Evolutionary conservation across 2,113 vertebrate genomes (phyloP).

Genomic region (Tauraco erythrolophus): DNA sequence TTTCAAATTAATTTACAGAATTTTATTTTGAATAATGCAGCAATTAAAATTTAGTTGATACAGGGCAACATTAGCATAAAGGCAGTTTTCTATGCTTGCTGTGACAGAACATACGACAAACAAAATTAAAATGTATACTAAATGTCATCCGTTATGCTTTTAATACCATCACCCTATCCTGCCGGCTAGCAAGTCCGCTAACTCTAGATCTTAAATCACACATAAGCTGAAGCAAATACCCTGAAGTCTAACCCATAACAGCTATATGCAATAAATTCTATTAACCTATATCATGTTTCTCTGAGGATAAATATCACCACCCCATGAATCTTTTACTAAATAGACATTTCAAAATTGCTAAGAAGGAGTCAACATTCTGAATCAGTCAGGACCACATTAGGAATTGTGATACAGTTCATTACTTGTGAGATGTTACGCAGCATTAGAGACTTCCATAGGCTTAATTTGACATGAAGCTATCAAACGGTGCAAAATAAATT

Average conservation of each 20-base stretch:
- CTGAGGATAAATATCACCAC: conserved; percentile 49
- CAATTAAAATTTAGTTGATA: conserved; percentile 40
- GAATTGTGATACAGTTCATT: conserved; percentile 53
- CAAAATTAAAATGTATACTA: conserved; percentile 20
- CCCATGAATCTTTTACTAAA: conserved; percentile 48
- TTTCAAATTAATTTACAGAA: conserved; percentile 53
- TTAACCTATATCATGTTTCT: conserved; percentile 40
- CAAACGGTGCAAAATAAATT: conserved; percentile 25
- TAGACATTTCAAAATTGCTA: conserved; percentile 57
- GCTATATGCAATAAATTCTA: conserved; percentile 39
- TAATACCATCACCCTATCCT: neutral
- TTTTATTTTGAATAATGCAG: conserved; percentile 40
- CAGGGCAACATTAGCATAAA: neutral
- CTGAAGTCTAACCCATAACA: conserved; percentile 22
- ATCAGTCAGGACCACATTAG: conserved; percentile 25
- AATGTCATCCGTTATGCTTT: conserved; percentile 1
- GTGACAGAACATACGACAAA: neutral
- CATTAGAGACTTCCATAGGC: neutral
- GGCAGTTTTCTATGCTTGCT: neutral
- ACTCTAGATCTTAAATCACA: conserved; percentile 22
- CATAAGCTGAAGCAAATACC: conserved; percentile 12
- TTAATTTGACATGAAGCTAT: conserved; percentile 39
- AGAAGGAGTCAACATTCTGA: conserved; percentile 28
- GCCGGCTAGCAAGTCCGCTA: neutral
- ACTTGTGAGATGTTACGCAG: neutral